Base-by-base conservation (phyloP, 2,888 invertebrate species). In the Himalopsyche kuldschensis region DNA sequence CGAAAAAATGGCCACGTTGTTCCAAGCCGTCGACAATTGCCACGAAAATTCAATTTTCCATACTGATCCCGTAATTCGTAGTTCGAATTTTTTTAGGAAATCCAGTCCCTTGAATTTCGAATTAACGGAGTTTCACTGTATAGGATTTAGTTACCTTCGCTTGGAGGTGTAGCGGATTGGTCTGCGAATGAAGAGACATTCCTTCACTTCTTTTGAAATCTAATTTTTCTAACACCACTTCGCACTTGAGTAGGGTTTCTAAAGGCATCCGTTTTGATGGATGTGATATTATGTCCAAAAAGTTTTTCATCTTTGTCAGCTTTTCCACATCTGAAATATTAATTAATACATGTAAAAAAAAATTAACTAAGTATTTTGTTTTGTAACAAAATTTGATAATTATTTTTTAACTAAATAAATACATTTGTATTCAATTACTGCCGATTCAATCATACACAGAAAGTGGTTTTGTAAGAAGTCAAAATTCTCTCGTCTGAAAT, bases 241-340 rank as follows among this genome's bases (percentile, higher is more conserved):
- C 98, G 89, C 98, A 99, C 89, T 98, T 98, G 75, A 97, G 92
- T 17, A 99, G 91, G 0, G 97, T 97, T 88, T 97, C 97, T 88
- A 98, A 91, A 0, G 98, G 96, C 92, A 97, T 96, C 84, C 98
- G 93, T 90, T 97, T 97, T 87, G 94, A 94, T 0, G 98, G 97
- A 90, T 97, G 98, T 0, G 97, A 96, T 17, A 99, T 90, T 86
- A 98, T 97, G 88, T 98, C 98, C 35, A 98, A 90, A 0, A 99
- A 91, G 87, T 97, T 98, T 90, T 97, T 98, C 97, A 99, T 97
- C 90, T 98, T 98, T 81, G 95, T 96, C 87, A 97, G 91, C 89
- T 97, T 97, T 88, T 97, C 97, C 81, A 96, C 95, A 89, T 98
- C 98, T 96, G 75, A 20, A 82, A 82, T n/a, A 63, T 46, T 30